Base-by-base conservation (phyloP, 1,140 invertebrate genomes). In the Bombus confusus region DNA sequence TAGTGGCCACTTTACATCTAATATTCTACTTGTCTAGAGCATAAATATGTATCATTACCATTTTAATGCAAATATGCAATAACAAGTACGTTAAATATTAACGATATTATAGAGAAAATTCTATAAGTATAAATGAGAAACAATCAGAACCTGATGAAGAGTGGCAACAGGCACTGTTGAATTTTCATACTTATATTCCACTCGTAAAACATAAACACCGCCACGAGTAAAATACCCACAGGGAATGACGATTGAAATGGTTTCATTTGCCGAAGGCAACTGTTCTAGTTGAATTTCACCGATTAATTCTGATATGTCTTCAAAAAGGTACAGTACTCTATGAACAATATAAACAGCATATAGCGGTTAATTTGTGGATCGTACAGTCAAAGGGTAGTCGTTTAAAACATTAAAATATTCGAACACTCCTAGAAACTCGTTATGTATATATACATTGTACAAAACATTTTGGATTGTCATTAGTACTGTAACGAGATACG, bases 1-100 rank as follows among this genome's bases (percentile, higher is more conserved):
- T 64, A 95, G 96, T 5, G 97, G 97, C 97, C 97, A 98, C 94
- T 97, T 96, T 28, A 98, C 97, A 86, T 98, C 97, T 86, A 97
- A 95, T 82, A 96, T 96, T 92, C 96, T 96, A 59, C 96, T 95
- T 68, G 95, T 95, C 91, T 96, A 59, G 52, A 57, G 39, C 3
- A 22, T 34, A 80, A 87, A 68, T 18, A 5, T 6, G 1, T 15
- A 6, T 43, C 1, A 22, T 72, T 75, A 31, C 12, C 18, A 37
- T 25, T 10, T 34, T 2, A 6, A n/a, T 31, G n/a, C 13, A 8
- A 66, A 31, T 47, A 1, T 12, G 1, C 28, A 74, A 10, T 28
- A 34, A 47, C 25, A 2, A 1, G 15, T 74, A 47, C 18, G 22
- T 22, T 13, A 5, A 6, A n/a, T 43, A 39, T 8, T 34, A 62